Percentiles rank a stretch among this genome's conserved stretches.
Conservation (phyloP, 2,888 invertebrate genomes). For the Syrphus vitripennis region DNA sequence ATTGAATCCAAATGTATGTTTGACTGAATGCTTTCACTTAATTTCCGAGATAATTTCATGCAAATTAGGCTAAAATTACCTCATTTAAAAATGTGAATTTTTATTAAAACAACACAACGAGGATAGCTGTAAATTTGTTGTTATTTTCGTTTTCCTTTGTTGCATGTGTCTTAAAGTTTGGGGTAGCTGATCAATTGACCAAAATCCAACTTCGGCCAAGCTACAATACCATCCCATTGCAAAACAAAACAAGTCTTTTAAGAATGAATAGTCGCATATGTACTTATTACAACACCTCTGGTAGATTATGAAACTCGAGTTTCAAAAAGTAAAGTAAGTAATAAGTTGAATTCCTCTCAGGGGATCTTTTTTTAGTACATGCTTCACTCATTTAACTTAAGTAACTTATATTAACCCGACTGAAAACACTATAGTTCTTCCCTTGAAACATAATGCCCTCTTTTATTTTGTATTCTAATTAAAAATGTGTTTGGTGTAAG, state of each 20-base stretch:
- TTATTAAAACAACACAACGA: too few species aligned
- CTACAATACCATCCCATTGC: not conserved
- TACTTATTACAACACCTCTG: not conserved
- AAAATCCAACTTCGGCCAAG: not conserved
- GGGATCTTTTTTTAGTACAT: not conserved
- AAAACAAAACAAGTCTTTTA: not conserved
- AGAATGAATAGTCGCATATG: not conserved
- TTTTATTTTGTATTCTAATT: slow-evolving; percentile 11
- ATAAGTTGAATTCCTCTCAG: not conserved
- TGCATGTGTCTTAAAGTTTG: too few species aligned
- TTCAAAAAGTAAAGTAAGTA: not conserved
- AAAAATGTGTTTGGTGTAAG: slow-evolving; percentile 5
- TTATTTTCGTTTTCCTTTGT: too few species aligned
- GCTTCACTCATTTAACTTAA: slow-evolving; percentile 8
- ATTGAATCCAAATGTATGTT: too few species aligned
- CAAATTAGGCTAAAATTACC: too few species aligned
- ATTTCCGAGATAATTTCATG: too few species aligned
- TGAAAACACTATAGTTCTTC: slow-evolving; percentile 14
- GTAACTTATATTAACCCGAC: slow-evolving; percentile 21
- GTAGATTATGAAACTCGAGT: not conserved
- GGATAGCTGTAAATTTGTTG: too few species aligned
- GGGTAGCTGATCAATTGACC: too few species aligned
- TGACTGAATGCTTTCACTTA: too few species aligned
- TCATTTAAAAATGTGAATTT: too few species aligned
- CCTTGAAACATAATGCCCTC: slow-evolving; percentile 13